Percentiles rank a stretch among this genome's conserved stretches.
These are phyloP conservation scores for Crenuchus spilurus DNA, from an alignment of 2,797 vertebrate species.

Conservation along the genomic window DNA sequence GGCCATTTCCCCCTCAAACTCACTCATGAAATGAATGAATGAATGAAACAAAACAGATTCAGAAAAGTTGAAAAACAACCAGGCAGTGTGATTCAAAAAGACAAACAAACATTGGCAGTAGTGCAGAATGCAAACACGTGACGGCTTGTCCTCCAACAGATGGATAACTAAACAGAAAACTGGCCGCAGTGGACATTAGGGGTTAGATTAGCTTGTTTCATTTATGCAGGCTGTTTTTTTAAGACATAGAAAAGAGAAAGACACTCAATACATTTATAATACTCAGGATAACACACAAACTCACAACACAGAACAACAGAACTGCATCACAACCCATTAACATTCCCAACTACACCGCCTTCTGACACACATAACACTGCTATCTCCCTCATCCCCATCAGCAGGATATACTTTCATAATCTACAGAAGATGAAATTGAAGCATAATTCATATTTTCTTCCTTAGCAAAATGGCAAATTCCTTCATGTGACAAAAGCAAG, in stretches of 20 bases:
- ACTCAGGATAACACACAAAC: neutral
- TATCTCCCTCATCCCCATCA: no score
- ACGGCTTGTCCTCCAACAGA: neutral
- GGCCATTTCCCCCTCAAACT: no score
- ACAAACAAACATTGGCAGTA: neutral
- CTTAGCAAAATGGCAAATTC: slow-evolving; percentile 33
- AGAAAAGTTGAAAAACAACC: neutral
- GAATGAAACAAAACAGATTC: neutral
- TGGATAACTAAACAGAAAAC: neutral
- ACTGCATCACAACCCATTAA: neutral
- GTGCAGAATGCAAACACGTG: neutral
- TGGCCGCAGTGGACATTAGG: neutral
- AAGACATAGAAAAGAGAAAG: neutral
- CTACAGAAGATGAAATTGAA: slow-evolving; percentile 10
- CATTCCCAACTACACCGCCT: neutral
- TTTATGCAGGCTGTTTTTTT: neutral
- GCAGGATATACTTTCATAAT: neutral
- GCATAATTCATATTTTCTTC: slow-evolving; percentile 9
- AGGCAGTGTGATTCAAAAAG: neutral
- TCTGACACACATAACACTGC: neutral
- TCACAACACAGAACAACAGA: neutral
- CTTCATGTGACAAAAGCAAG: slow-evolving; percentile 37
- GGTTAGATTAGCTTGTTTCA: neutral
- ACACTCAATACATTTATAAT: no score
- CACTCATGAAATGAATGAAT: neutral